These are phyloP conservation scores for Pycnomerus fuliginosus DNA, from an alignment of 2,888 invertebrate genomes.

Conservation along the genomic window DNA sequence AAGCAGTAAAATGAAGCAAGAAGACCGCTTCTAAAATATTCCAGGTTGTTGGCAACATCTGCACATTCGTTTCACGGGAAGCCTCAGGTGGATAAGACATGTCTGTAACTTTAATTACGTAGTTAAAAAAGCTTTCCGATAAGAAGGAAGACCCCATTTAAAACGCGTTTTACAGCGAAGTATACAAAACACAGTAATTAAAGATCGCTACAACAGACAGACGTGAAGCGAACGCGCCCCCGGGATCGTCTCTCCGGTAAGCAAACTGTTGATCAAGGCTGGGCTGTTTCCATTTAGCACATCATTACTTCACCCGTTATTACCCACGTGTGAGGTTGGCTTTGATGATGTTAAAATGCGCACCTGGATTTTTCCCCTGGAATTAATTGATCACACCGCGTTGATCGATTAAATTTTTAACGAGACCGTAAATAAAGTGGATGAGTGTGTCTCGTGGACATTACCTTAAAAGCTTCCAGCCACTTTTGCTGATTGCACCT, in stretches of 20 bases:
- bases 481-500: conserved; percentile 20
- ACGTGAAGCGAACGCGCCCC: conserved; percentile 19
- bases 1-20: no score
- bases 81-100: no score
- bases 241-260: conserved; percentile 9
- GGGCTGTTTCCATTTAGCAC: conserved; percentile 22
- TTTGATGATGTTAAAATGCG: conserved; percentile 10
- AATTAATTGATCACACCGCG: conserved; percentile 14
- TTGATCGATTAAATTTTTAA: conserved; percentile 13
- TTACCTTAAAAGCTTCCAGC: conserved; percentile 20
- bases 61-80: no score
- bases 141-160: no score
- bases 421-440: conserved; percentile 5
- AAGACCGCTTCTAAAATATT: no score
- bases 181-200: no score
- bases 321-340: conserved; percentile 16
- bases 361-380: conserved; percentile 11
- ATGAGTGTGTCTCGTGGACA: conserved; percentile 7
- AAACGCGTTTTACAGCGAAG: no score
- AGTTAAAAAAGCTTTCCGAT: no score
- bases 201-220: conserved; percentile 19
- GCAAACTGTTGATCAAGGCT: conserved; percentile 15
- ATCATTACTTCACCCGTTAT: conserved; percentile 22
- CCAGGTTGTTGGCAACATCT: no score
- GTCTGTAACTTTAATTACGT: no score